Conservation (phyloP, 1,140 invertebrate species). For the Drosophila ambigua region DNA sequence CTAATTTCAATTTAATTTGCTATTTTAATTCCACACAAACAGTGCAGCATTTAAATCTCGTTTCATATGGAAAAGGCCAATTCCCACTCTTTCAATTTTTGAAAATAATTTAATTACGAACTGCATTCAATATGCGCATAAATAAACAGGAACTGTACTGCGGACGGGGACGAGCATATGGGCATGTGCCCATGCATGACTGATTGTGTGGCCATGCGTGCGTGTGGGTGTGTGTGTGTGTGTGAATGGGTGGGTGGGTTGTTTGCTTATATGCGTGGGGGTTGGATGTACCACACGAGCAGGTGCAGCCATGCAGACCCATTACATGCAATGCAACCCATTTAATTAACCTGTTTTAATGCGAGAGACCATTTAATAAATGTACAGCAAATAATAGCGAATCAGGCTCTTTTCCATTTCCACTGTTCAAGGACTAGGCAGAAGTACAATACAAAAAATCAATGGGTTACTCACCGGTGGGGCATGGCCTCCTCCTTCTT, state of each 20-base stretch:
- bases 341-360: constrained; percentile 15
- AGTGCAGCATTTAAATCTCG: constrained; percentile 3
- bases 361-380: not conserved
- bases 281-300: constrained; percentile 6
- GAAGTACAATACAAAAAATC: not conserved
- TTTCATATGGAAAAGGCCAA: not conserved
- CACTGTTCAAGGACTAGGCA: no score
- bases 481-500: constrained; percentile 90
- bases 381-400: not conserved
- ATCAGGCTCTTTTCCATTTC: no score
- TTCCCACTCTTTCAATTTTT: not conserved
- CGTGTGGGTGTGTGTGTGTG: constrained; percentile 12
- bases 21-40: constrained; percentile 11
- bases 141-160: constrained; percentile 56
- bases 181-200: constrained; percentile 21
- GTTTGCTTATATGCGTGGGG: not conserved
- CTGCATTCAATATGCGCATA: constrained; percentile 69
- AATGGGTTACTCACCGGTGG: constrained; percentile 82
- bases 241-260: not conserved
- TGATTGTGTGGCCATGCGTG: constrained; percentile 35
- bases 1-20: constrained; percentile 32
- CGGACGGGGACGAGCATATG: not conserved
- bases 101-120: constrained; percentile 69
- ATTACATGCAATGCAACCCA: constrained; percentile 18
- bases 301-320: constrained; percentile 53